phyloP scores from a whole-genome alignment of 2,888 invertebrate genomes.

The Ectropis crepuscularia region DNA sequence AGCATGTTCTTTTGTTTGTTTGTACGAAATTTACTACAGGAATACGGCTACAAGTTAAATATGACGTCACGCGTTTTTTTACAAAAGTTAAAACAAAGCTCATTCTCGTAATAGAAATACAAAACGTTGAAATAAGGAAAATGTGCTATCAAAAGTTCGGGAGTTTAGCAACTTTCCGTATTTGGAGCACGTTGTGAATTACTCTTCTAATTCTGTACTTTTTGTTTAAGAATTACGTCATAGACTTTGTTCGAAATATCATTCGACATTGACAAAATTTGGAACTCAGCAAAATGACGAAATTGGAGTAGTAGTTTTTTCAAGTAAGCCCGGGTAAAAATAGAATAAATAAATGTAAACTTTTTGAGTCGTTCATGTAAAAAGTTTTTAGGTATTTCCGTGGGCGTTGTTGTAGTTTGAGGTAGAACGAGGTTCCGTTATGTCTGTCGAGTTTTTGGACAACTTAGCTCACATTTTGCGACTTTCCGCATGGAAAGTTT shows the following conservation, averaged over 20 bases:
- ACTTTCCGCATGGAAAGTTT: constrained; percentile 47
- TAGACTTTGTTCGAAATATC: not conserved
- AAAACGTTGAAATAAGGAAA: not conserved
- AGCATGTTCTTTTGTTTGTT: too few species aligned
- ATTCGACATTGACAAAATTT: not conserved
- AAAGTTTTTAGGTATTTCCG: not conserved
- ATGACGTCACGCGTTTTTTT: too few species aligned
- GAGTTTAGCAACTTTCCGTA: constrained; percentile 10
- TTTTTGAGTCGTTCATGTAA: too few species aligned
- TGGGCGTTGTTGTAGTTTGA: not conserved
- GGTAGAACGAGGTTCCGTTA: not conserved
- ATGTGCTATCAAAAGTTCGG: constrained; percentile 4
- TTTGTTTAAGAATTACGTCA: constrained; percentile 9
- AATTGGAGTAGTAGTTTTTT: too few species aligned
- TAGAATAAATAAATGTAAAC: too few species aligned
- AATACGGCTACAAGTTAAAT: too few species aligned
- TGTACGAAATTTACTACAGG: too few species aligned
- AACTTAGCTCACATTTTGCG: constrained; percentile 43
- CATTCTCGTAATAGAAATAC: not conserved
- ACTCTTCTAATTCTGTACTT: constrained; percentile 4
- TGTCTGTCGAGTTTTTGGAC: constrained; percentile 27
- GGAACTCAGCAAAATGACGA: not conserved
- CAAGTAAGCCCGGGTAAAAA: too few species aligned
- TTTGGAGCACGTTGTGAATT: constrained; percentile 3
- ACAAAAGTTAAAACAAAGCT: too few species aligned